Evolutionary conservation across 23 tunicate genomes (phyloP).

Genomic region (Corella eumyota): DNA sequence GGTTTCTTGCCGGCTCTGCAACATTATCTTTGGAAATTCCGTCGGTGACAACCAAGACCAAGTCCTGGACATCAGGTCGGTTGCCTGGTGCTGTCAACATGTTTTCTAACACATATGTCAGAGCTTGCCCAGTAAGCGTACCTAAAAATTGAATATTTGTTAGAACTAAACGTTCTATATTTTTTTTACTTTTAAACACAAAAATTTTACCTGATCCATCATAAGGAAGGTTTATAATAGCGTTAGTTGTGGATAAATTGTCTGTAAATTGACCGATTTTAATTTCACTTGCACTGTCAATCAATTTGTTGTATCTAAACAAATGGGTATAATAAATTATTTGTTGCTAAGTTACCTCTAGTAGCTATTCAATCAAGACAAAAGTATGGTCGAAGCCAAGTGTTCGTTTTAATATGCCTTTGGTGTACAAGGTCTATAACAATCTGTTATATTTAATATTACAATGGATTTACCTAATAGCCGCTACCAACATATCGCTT

Average conservation of each 20-base stretch:
- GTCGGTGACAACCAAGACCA: slow-evolving; percentile 73
- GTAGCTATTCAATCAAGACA: too few species aligned
- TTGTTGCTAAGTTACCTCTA: too few species aligned
- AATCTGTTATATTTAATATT: too few species aligned
- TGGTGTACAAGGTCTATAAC: too few species aligned
- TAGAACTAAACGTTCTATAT: background rate
- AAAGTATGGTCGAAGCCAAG: too few species aligned
- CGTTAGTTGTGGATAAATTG: slow-evolving; percentile 26
- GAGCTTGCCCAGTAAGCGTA: slow-evolving; percentile 71
- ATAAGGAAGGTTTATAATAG: slow-evolving; percentile 61
- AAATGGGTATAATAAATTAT: background rate
- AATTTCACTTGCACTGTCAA: slow-evolving; percentile 67
- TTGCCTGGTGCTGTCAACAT: slow-evolving; percentile 53
- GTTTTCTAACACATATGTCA: slow-evolving; percentile 39
- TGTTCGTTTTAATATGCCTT: too few species aligned
- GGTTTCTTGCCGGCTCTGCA: slow-evolving; percentile 29
- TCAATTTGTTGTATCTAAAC: slow-evolving; percentile 49
- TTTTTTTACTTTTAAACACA: background rate
- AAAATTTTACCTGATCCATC: slow-evolving; percentile 89
- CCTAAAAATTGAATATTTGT: too few species aligned
- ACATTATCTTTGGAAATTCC: slow-evolving; percentile 72
- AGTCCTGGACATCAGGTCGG: slow-evolving; percentile 53
- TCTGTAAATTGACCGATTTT: slow-evolving; percentile 52
- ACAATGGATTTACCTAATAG: slow-evolving; percentile 38
- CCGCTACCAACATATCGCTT: slow-evolving; percentile 60